phyloP scores from a whole-genome alignment of 2,888 invertebrate species.

The Dryococelus australis region DNA sequence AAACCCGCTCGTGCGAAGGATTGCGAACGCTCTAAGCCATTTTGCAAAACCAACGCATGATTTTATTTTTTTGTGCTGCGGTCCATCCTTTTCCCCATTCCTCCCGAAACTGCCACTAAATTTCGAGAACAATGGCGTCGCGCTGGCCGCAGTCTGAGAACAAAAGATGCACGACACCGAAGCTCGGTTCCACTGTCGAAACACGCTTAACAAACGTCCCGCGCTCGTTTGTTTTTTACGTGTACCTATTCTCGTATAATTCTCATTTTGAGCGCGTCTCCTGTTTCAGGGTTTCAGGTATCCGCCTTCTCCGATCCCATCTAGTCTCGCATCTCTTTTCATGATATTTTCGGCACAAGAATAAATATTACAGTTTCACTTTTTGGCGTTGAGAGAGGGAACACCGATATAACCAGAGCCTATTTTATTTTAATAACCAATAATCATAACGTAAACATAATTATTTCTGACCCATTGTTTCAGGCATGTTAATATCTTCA shows the following conservation, averaged over 20 bases:
- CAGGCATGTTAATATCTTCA: too few relatives aligned
- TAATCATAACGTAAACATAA: too few relatives aligned
- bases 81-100: neutral
- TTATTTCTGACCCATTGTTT: too few relatives aligned
- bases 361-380: too few relatives aligned
- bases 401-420: too few relatives aligned
- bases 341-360: too few relatives aligned
- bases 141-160: neutral
- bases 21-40: neutral
- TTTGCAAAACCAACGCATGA: neutral
- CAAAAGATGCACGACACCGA: neutral
- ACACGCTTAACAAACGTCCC: neutral
- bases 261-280: neutral
- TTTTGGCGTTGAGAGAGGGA: too few relatives aligned
- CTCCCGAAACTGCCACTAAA: conserved; percentile 1
- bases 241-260: too few relatives aligned
- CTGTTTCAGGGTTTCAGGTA: neutral
- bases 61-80: neutral
- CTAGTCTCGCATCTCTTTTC: too few relatives aligned
- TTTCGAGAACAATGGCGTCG: neutral
- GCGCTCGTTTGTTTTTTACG: neutral
- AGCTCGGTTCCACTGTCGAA: neutral
- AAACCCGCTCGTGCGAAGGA: neutral
- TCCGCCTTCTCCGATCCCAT: too few relatives aligned
- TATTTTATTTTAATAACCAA: too few relatives aligned